These are phyloP conservation scores for Diachasma alloeum DNA, from an alignment of 1,140 invertebrate genomes.

Conservation along the genomic window DNA sequence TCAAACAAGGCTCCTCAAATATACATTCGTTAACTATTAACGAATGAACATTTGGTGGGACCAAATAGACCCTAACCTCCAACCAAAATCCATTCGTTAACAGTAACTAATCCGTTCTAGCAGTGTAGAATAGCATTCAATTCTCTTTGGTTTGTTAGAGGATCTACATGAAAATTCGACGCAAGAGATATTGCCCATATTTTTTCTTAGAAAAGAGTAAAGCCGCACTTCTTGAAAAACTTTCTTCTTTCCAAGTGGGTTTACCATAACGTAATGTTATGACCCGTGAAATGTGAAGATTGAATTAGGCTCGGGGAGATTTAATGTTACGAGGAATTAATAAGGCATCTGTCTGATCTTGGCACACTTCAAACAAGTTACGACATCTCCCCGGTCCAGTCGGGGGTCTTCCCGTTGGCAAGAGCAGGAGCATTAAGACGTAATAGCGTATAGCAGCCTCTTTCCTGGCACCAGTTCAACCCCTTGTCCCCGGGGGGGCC, in stretches of 20 bases:
- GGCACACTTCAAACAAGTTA: constrained; percentile 40
- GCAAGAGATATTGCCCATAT: too few relatives aligned
- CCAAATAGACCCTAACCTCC: too few relatives aligned
- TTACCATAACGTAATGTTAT: background rate
- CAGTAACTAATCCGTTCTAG: too few relatives aligned
- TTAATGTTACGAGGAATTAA: constrained; percentile 22
- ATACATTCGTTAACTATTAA: too few relatives aligned
- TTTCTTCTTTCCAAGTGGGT: background rate
- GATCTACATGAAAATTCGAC: too few relatives aligned
- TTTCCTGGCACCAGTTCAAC: constrained; percentile 38
- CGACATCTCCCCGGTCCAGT: constrained; percentile 25
- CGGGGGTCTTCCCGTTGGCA: constrained; percentile 25
- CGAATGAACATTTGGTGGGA: too few relatives aligned
- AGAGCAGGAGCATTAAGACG: constrained; percentile 41
- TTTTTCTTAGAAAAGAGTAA: too few relatives aligned
- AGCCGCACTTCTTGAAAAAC: background rate
- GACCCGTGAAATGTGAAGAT: background rate
- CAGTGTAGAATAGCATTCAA: too few relatives aligned
- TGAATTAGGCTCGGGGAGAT: constrained; percentile 1
- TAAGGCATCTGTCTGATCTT: constrained; percentile 48
- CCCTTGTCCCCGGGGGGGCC: constrained; percentile 4
- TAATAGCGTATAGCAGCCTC: constrained; percentile 37
- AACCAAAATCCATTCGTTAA: too few relatives aligned
- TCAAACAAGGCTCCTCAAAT: too few relatives aligned
- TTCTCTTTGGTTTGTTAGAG: too few relatives aligned